A percentile compares a stretch with the other conserved stretches of the same genome.
These are phyloP conservation scores for Pomatorhinus ruficollis DNA, from an alignment of 2,113 vertebrate species.

Conservation along the genomic window DNA sequence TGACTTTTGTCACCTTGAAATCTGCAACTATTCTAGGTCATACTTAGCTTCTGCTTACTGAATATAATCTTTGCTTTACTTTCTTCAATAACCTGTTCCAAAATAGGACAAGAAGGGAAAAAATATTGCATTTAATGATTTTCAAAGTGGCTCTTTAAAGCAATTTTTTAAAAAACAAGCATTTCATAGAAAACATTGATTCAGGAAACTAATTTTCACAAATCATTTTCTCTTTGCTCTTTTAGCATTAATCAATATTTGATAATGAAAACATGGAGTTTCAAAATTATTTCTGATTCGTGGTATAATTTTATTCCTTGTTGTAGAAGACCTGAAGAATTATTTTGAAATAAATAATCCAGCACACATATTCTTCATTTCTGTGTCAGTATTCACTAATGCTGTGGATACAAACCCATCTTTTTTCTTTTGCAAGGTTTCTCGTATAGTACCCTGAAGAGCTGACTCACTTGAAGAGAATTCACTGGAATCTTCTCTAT, in stretches of 20 bases:
- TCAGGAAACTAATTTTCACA: slow-evolving; percentile 7
- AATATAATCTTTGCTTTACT: background rate
- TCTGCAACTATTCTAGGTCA: background rate
- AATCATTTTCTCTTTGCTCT: background rate
- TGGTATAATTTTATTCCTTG: background rate
- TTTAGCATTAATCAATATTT: slow-evolving; percentile 26
- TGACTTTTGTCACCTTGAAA: background rate
- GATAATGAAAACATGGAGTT: background rate
- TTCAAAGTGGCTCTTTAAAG: background rate
- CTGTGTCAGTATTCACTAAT: background rate
- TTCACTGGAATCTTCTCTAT: background rate
- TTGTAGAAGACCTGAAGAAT: background rate
- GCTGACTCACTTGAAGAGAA: background rate
- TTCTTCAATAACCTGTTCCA: background rate
- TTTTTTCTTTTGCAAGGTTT: background rate
- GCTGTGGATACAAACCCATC: background rate
- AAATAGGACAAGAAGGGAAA: background rate
- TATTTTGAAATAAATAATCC: background rate
- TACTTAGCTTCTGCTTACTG: background rate
- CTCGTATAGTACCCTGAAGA: background rate
- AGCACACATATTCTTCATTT: background rate
- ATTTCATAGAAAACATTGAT: background rate
- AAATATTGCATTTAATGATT: background rate
- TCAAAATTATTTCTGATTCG: background rate
- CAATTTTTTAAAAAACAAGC: background rate